Base-by-base conservation (phyloP, 2,888 invertebrate genomes). In the Pherbina coryleti region DNA sequence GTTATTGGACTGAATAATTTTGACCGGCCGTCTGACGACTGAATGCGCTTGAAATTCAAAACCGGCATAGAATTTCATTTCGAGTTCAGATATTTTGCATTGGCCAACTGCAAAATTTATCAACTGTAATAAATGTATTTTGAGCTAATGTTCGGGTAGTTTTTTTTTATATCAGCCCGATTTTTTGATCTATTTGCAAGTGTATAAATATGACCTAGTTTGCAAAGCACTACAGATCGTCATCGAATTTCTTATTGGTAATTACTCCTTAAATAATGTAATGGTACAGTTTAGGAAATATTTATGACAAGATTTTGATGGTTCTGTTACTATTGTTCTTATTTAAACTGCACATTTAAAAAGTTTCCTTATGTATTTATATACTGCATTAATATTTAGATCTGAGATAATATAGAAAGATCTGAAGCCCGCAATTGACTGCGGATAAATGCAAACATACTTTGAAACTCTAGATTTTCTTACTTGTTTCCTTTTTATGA, bases 31-130 rank as follows among this genome's bases (percentile, higher is more conserved):
- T 44, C 44, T 44, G 44, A 44, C n/a, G 34, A 28, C 8, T 5
- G 4, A 55, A 19, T 17, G 66, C 17, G 74, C 25, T 31, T n/a
- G 74, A 74, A 44, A 74, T 64, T 34, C 66, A 51, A 66, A 67
- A 67, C 66, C 75, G 53, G 66, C 53, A 37, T 75, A 55, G 71
- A 53, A 66, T 75, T 53, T 78, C 64, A 49, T 75, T 75, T 57
- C 11, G 25, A 34, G 57, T 51, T 75, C 34, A 28, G 8, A 31
- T 72, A 66, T 14, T 67, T 53, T 51, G 64, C 53, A 34, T 60
- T 44, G 60, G 5, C 31, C 37, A 71, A 34, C 71, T 22, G 11
- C 55, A 60, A 60, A 60, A 22, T 1, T 25, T 4, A 25, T 25
- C 1, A 53, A 53, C 19, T 14, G 1, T n/a, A n/a, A n/a, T n/a